Evolutionary conservation across 30 jellyfish, hydroid and myxozoan species (phyloP).

Genomic region (Haliclystus octoradiatus): DNA sequence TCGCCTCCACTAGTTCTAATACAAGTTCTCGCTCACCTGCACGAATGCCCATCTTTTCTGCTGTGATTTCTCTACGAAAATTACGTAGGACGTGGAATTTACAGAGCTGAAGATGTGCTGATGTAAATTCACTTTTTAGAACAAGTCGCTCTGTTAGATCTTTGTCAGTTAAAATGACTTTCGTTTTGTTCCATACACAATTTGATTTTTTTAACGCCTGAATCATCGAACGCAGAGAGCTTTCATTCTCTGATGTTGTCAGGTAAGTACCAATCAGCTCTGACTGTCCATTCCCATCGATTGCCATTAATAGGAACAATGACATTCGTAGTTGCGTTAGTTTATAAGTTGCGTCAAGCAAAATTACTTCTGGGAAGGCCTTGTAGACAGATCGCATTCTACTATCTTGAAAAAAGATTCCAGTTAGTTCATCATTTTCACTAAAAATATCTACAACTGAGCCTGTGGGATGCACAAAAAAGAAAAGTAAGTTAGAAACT

Average conservation of each 20-base stretch:
- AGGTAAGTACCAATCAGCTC: constrained; percentile 17
- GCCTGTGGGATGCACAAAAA: too few relatives aligned
- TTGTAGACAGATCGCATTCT: constrained; percentile 10
- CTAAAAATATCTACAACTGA: constrained; percentile 17
- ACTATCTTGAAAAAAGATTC: constrained; percentile 24
- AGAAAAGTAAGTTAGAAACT: too few relatives aligned
- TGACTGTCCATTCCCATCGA: constrained; percentile 34
- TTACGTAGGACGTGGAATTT: constrained; percentile 19
- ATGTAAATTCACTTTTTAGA: constrained; percentile 6
- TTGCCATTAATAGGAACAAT: too few relatives aligned
- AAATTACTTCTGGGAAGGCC: constrained; percentile 21
- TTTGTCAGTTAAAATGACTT: constrained; percentile 24
- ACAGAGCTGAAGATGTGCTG: constrained; percentile 24
- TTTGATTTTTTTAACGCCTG: constrained; percentile 24
- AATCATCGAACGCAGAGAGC: too few relatives aligned
- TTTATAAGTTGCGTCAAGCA: constrained; percentile 61
- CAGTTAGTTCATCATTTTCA: constrained; percentile 8
- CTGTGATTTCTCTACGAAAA: constrained; percentile 16
- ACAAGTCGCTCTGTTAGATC: constrained; percentile 19
- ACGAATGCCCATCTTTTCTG: constrained; percentile 38
- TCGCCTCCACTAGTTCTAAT: constrained; percentile 6
- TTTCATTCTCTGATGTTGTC: constrained; percentile 20
- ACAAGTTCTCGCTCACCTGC: constrained; percentile 21
- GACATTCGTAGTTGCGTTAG: too few relatives aligned
- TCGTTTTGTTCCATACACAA: constrained; percentile 14